A percentile compares a stretch with the other conserved stretches of the same genome.
Conservation (phyloP, 2,113 vertebrate species). For the Apteryx owenii region DNA sequence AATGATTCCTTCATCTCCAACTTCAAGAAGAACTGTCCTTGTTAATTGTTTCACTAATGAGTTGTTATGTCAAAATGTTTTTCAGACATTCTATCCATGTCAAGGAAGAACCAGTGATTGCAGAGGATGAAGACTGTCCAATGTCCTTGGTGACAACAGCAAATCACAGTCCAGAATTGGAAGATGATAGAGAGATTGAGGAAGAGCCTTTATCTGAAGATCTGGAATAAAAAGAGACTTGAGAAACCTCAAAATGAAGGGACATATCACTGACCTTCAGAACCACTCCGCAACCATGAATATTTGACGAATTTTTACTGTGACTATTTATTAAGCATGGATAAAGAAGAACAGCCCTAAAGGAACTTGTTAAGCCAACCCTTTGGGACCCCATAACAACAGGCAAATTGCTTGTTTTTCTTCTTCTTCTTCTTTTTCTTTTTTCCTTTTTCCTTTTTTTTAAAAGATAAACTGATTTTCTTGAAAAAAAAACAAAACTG, state of each 20-base stretch:
- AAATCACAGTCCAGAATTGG: conserved; percentile 98
- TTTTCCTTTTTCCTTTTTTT: conserved; percentile 79
- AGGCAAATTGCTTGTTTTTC: conserved; percentile 86
- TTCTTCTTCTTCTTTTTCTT: conserved; percentile 72
- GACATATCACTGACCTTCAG: conserved; percentile 88
- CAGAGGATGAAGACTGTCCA: conserved; percentile 97
- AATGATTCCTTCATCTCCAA: conserved; percentile 4
- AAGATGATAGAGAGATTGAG: conserved; percentile 97
- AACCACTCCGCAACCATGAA: conserved; percentile 92
- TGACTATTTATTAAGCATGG: conserved; percentile 99
- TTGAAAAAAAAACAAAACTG: conserved; percentile 78
- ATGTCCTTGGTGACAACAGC: conserved; percentile 99
- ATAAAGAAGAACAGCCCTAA: conserved; percentile 91
- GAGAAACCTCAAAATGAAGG: conserved; percentile 83
- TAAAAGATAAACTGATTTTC: conserved; percentile 86
- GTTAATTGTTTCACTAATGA: background rate
- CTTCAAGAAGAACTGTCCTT: background rate
- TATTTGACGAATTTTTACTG: conserved; percentile 93
- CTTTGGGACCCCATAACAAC: conserved; percentile 91
- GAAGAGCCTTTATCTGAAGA: conserved; percentile 99
- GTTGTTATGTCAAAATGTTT: conserved; percentile 43
- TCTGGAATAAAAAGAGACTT: conserved; percentile 90
- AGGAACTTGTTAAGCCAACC: conserved; percentile 95
- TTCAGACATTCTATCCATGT: conserved; percentile 94
- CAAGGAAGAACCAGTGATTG: conserved; percentile 98